Percentiles rank a stretch among this genome's conserved stretches.
These are phyloP conservation scores for Threskiornis aethiopicus DNA, from an alignment of 2,797 vertebrate species.

Conservation along the genomic window DNA sequence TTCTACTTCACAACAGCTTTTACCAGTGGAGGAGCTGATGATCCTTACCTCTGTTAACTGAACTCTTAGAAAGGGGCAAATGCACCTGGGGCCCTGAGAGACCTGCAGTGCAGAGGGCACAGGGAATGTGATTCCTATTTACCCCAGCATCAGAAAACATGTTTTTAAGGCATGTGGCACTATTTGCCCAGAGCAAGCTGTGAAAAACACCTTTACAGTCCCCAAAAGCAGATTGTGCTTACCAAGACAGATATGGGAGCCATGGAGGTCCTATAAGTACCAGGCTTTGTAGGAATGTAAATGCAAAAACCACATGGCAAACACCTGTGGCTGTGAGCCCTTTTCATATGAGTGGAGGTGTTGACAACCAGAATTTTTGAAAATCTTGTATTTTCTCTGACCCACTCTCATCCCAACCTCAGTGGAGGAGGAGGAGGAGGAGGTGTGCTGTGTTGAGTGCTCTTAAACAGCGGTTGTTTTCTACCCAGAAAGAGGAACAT, in stretches of 20 bases:
- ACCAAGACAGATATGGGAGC: not conserved
- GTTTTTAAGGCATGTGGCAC: not conserved
- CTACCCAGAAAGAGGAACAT: not conserved
- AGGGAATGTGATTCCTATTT: accelerated
- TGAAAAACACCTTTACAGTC: not conserved
- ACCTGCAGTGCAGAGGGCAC: not conserved
- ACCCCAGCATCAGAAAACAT: not conserved
- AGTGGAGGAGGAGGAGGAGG: not conserved
- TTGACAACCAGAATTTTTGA: not conserved
- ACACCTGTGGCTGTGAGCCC: not conserved
- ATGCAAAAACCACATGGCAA: not conserved
- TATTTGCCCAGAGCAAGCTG: not conserved
- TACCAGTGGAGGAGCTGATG: not conserved
- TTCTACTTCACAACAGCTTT: not conserved
- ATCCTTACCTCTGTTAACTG: not conserved
- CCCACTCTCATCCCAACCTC: not conserved
- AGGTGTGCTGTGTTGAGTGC: not conserved
- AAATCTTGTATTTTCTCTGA: not conserved
- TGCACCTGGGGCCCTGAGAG: not conserved
- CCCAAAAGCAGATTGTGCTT: not conserved
- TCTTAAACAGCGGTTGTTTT: not conserved
- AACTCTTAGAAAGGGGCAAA: not conserved
- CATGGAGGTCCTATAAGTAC: not conserved
- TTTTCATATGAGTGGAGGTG: not conserved
- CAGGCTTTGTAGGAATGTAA: not conserved